These are phyloP conservation scores for Anguilla marmorata DNA, from an alignment of 2,797 vertebrate genomes.

Conservation along the genomic window DNA sequence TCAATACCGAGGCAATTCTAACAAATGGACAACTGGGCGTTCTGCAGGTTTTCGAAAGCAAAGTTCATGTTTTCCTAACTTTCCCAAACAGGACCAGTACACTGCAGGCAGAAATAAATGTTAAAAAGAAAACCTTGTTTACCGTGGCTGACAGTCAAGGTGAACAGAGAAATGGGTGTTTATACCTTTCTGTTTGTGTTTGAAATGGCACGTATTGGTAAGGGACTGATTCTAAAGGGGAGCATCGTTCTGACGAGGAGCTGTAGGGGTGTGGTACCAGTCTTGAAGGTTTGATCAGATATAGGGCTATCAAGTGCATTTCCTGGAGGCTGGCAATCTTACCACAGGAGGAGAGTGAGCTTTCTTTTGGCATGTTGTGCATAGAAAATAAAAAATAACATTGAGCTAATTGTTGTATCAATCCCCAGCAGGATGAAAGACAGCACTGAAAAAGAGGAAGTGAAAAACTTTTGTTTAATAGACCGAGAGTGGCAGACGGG, in stretches of 20 bases:
- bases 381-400: constrained; percentile 31
- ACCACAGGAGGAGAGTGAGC: constrained; percentile 18
- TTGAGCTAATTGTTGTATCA: constrained; percentile 30
- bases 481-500: constrained; percentile 23
- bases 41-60: constrained; percentile 4
- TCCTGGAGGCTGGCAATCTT: constrained; percentile 32
- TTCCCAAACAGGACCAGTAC: constrained; percentile 13
- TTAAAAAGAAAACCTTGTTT: neutral
- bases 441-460: constrained; percentile 1
- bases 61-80: constrained; percentile 20
- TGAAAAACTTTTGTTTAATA: constrained; percentile 6
- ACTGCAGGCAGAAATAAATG: neutral
- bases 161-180: neutral
- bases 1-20: constrained; percentile 7
- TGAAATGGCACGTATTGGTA: neutral
- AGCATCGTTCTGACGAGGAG: neutral
- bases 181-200: neutral
- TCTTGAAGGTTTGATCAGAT: constrained; percentile 10
- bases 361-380: neutral
- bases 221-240: neutral
- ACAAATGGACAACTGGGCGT: constrained; percentile 19
- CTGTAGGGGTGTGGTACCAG: neutral
- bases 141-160: constrained; percentile 6
- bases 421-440: constrained; percentile 20
- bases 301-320: constrained; percentile 30